Conservation (phyloP, 2,797 vertebrate genomes). For the Argya squamiceps region DNA sequence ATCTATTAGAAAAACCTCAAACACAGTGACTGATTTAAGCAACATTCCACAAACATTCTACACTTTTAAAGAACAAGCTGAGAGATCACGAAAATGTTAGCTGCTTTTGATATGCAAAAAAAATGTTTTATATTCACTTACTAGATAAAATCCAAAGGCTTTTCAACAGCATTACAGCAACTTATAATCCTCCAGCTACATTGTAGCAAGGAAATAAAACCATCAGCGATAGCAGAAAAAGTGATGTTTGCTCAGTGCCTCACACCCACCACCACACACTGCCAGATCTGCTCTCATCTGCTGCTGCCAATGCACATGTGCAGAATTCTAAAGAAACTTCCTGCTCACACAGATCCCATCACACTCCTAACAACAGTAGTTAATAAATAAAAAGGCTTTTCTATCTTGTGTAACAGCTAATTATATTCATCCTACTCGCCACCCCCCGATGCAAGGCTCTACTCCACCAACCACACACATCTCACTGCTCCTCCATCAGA, state of each 20-base stretch:
- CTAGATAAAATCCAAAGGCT: conserved; percentile 11
- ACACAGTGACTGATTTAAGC: not conserved
- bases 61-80: not conserved
- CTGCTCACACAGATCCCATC: conserved; percentile 50
- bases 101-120: not conserved
- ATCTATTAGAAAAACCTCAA: not conserved
- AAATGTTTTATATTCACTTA: not conserved
- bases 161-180: not conserved
- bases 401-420: conserved; percentile 51
- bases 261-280: conserved; percentile 23
- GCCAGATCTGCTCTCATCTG: conserved; percentile 56
- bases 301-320: conserved; percentile 61
- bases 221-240: not conserved
- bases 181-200: not conserved
- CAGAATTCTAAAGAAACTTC: conserved; percentile 65
- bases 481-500: not conserved
- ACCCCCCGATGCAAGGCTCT: not conserved
- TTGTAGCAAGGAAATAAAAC: not conserved
- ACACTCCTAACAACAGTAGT: conserved; percentile 51
- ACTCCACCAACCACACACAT: not conserved
- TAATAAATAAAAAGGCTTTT: conserved; percentile 71
- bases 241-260: conserved; percentile 21
- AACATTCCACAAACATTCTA: not conserved
- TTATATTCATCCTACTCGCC: conserved; percentile 15
- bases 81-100: not conserved